Percentiles rank a stretch among this genome's conserved stretches.
Conservation (phyloP, 2,888 invertebrate species). For the Phengaris arion region DNA sequence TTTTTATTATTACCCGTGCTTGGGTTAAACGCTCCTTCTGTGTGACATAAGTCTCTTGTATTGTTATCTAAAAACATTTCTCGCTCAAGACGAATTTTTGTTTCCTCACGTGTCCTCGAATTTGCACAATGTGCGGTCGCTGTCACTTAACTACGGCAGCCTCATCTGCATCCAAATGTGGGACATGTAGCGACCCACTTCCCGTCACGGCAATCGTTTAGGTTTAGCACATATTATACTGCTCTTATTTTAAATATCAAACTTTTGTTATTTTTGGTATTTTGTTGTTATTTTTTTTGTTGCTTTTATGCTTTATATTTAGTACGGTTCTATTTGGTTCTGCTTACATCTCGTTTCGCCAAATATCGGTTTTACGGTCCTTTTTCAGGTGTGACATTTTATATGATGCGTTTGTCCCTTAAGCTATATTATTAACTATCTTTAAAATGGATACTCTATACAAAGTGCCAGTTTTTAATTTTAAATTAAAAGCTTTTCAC, state of each 20-base stretch:
- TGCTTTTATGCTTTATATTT: not conserved
- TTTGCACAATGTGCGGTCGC: not conserved
- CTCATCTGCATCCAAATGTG: constrained; percentile 40
- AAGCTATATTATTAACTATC: too few relatives aligned
- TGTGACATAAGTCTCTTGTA: too few relatives aligned
- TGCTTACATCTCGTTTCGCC: too few relatives aligned
- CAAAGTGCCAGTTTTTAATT: too few relatives aligned
- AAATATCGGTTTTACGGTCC: too few relatives aligned
- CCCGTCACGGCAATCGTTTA: constrained; percentile 32
- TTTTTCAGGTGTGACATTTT: too few relatives aligned
- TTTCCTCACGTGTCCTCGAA: not conserved
- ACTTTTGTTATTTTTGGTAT: constrained; percentile 10
- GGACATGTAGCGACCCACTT: constrained; percentile 37
- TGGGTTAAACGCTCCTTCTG: too few relatives aligned
- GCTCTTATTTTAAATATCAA: constrained; percentile 5
- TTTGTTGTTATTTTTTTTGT: not conserved
- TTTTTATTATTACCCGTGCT: too few relatives aligned
- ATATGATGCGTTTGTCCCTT: too few relatives aligned
- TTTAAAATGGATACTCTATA: too few relatives aligned
- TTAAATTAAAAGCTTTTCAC: too few relatives aligned
- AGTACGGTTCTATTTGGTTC: not conserved
- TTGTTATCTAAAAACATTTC: too few relatives aligned
- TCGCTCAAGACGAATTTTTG: not conserved
- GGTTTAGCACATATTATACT: constrained; percentile 16
- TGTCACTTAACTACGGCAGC: constrained; percentile 32